A percentile compares a stretch with the other conserved stretches of the same genome.
Evolutionary conservation across 2,113 vertebrate species (phyloP).

Genomic region (Colistium nudipinnis): DNA sequence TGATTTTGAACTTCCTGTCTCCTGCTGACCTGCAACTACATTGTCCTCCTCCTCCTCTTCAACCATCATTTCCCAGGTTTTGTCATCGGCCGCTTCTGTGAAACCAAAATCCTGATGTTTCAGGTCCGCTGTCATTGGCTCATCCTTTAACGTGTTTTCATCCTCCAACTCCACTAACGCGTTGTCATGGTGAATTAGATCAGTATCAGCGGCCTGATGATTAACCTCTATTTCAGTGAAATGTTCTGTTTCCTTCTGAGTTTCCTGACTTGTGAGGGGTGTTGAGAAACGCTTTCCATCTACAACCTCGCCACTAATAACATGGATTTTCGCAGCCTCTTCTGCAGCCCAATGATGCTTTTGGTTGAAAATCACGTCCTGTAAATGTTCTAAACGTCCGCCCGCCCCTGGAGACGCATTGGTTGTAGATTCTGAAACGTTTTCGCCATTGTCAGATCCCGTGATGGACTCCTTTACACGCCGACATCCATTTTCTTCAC

Average conservation of each 20-base stretch:
- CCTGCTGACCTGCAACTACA: constrained; percentile 14
- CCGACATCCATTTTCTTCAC: neutral
- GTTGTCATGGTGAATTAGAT: neutral
- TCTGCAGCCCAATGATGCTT: neutral
- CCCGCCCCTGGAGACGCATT: neutral
- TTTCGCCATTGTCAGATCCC: neutral
- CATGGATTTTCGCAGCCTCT: neutral
- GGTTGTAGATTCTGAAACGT: neutral
- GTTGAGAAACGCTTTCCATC: constrained; percentile 3
- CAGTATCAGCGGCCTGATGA: neutral
- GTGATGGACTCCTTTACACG: neutral
- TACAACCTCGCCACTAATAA: neutral
- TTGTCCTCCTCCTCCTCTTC: constrained; percentile 60
- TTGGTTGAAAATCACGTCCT: neutral
- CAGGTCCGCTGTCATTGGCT: neutral
- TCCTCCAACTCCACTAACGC: neutral
- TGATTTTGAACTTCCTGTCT: neutral
- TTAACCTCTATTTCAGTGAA: neutral
- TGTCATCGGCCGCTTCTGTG: neutral
- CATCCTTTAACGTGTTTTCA: neutral
- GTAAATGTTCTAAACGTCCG: neutral
- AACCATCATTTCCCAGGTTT: constrained; percentile 64
- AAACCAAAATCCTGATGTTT: constrained; percentile 7
- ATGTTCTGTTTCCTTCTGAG: constrained; percentile 7
- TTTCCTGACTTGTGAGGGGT: constrained; percentile 6